Base-by-base conservation (phyloP, 2,888 invertebrate species). In the Meliscaeva auricollis region DNA sequence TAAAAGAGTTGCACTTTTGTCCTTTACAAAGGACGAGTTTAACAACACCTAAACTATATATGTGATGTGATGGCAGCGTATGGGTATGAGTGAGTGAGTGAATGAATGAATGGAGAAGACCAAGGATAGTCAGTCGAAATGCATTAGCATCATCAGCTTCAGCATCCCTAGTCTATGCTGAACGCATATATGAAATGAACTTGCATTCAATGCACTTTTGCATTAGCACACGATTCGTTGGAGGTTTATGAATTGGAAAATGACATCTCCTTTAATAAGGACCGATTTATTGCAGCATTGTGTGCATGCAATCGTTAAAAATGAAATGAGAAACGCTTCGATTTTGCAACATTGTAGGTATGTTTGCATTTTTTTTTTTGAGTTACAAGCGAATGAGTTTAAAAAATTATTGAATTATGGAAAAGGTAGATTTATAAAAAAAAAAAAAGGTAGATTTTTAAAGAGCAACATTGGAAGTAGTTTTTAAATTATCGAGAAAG, bases 171-270 rank as follows among this genome's bases (percentile, higher is more conserved):
- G 30, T 46, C 60, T 46, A 41, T 22, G 13, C 3, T 38, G 8
- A 13, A 38, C 11, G 9, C 5, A 2, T 38, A 11, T 38, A 38
- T 38, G 11, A 8, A 38, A 54, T 69, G 64, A 78, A 78, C 78
- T 73, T 83, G 80, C 75, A 80, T 77, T 56, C 81, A 81, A 56
- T 85, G 85, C 76, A 85, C 81, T 73, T 60, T 62, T 22, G 41
- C 68, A 77, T 76, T 73, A 81, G 76, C 38, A 20, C 68, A 77
- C 72, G 77, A 69, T 68, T 81, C 81, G 69, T 52, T 85, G 81
- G 69, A 56, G 20, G 22, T 73, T 77, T 52, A 81, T 77, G 68
- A 73, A 68, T 81, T 64, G 85, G 81, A 81, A 80, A 58, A 66
- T 50, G 60, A 62, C 54, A 15, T 84, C 79, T 54, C 52, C 48